These are phyloP conservation scores for Iselma pallidipennis DNA, from an alignment of 2,888 invertebrate species.

Conservation along the genomic window DNA sequence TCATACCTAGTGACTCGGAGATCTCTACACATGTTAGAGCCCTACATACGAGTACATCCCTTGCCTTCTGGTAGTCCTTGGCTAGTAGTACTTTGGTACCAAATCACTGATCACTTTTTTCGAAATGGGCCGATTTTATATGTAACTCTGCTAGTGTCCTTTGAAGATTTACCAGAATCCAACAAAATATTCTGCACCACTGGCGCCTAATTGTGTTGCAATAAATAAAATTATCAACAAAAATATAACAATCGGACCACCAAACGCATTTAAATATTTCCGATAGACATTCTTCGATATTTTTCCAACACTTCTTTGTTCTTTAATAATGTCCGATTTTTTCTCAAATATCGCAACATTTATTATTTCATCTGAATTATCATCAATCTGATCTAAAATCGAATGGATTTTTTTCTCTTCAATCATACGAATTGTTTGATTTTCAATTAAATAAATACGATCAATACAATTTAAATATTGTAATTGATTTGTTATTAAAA, in stretches of 20 bases:
- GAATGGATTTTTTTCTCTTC: neutral
- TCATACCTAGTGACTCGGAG: too few species aligned
- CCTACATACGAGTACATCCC: too few species aligned
- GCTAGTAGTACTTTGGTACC: too few species aligned
- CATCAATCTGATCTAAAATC: neutral
- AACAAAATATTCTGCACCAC: conserved; percentile 77
- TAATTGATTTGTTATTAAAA: conserved; percentile 74
- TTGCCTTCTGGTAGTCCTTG: too few species aligned
- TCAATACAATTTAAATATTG: conserved; percentile 64
- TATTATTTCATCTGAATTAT: conserved; percentile 12
- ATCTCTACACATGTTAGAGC: too few species aligned
- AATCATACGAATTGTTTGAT: conserved; percentile 40
- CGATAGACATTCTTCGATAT: conserved; percentile 58
- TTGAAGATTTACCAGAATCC: conserved; percentile 66
- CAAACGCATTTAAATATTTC: conserved; percentile 72
- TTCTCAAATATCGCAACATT: conserved; percentile 32
- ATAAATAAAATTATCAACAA: conserved; percentile 59
- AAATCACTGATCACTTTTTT: too few species aligned
- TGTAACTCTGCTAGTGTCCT: too few species aligned
- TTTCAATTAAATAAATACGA: conserved; percentile 61
- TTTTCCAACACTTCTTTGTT: conserved; percentile 64
- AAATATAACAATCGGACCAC: conserved; percentile 62
- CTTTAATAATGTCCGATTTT: conserved; percentile 55
- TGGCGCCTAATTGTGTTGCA: conserved; percentile 70
- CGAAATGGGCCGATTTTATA: too few species aligned